Conservation (phyloP, 2,888 invertebrate genomes). For the Nyleta sp. region DNA sequence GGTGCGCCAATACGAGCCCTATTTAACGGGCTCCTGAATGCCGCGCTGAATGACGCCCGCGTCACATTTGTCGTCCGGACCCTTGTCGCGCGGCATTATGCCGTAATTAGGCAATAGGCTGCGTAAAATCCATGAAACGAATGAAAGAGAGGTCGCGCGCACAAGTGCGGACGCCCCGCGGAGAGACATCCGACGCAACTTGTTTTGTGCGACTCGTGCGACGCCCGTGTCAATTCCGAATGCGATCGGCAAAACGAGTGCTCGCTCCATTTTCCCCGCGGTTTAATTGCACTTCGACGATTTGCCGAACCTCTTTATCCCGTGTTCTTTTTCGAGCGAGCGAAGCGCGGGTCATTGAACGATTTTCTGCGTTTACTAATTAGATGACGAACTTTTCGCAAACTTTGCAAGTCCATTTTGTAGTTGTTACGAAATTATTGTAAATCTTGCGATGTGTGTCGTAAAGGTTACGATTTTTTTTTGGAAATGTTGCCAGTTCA, state of each 20-base stretch:
- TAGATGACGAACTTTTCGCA: too few relatives aligned
- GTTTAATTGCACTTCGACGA: conserved; percentile 47
- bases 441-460: too few relatives aligned
- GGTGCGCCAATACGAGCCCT: conserved; percentile 41
- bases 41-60: conserved; percentile 67
- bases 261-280: neutral
- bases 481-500: too few relatives aligned
- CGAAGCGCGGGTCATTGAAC: too few relatives aligned
- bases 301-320: too few relatives aligned
- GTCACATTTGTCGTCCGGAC: conserved; percentile 53
- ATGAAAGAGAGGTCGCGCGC: conserved; percentile 60
- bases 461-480: too few relatives aligned
- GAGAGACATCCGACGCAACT: conserved; percentile 60
- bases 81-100: conserved; percentile 70
- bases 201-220: conserved; percentile 55
- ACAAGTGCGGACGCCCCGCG: conserved; percentile 63
- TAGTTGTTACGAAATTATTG: too few relatives aligned
- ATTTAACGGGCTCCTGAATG: conserved; percentile 64
- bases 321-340: too few relatives aligned
- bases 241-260: conserved; percentile 21
- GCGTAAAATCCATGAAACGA: conserved; percentile 73
- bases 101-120: conserved; percentile 76
- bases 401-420: too few relatives aligned
- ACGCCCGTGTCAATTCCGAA: conserved; percentile 42
- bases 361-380: too few relatives aligned